A percentile compares a stretch with the other conserved stretches of the same genome.
Conservation (phyloP, 2,888 invertebrate species). For the Sinohyriopsis cumingii region DNA sequence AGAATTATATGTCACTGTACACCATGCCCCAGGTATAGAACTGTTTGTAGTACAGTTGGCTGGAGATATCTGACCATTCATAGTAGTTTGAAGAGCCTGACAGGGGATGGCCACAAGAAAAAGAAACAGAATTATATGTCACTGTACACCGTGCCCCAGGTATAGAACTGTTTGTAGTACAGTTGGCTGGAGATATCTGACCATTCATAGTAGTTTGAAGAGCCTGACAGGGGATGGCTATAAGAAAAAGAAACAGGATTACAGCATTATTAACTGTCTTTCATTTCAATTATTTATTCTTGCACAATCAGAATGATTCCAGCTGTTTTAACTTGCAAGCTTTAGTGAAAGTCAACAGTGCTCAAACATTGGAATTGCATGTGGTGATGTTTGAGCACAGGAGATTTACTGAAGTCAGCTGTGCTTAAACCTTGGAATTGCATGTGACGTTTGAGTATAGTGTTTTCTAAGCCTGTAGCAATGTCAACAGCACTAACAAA, state of each 20-base stretch:
- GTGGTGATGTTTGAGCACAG: too few species aligned
- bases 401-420: too few species aligned
- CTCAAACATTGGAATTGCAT: too few species aligned
- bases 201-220: conserved; percentile 34
- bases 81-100: conserved; percentile 23
- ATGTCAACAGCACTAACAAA: too few species aligned
- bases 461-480: too few species aligned
- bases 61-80: conserved; percentile 37
- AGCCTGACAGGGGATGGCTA: conserved; percentile 38
- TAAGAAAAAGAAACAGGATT: neutral
- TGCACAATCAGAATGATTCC: neutral
- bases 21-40: conserved; percentile 28
- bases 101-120: conserved; percentile 35
- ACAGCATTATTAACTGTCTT: neutral
- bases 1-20: conserved; percentile 47
- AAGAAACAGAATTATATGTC: conserved; percentile 45
- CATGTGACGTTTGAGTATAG: too few species aligned
- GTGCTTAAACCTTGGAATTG: too few species aligned
- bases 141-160: conserved; percentile 42
- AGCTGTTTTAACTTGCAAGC: neutral
- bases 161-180: conserved; percentile 22
- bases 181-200: conserved; percentile 33
- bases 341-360: too few species aligned
- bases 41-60: conserved; percentile 30
- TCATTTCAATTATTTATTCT: neutral